These are phyloP conservation scores for Lasiommata megera DNA, from an alignment of 2,888 invertebrate species.

Conservation along the genomic window DNA sequence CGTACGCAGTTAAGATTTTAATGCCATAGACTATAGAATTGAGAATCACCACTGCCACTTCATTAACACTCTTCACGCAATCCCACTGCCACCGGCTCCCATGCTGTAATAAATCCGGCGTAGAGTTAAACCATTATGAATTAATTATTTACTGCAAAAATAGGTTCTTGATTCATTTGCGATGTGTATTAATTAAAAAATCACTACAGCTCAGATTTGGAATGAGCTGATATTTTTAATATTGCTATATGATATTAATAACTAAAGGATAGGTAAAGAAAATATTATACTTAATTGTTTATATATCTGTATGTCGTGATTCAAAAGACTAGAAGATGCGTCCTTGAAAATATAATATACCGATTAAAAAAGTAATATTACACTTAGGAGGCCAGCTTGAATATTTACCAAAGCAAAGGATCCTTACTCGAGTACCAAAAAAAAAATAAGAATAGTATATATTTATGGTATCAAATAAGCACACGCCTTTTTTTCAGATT, in stretches of 20 bases:
- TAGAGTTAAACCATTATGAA: no score
- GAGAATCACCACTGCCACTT: no score
- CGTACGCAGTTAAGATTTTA: no score
- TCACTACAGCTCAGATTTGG: no score
- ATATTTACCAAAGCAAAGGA: not conserved
- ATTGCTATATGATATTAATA: not conserved
- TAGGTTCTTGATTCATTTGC: no score
- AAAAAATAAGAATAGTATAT: conserved; percentile 29
- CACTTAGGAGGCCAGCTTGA: not conserved
- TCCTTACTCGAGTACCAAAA: conserved; percentile 17
- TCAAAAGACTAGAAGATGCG: not conserved
- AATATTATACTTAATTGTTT: not conserved
- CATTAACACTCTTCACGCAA: no score
- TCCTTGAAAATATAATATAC: not conserved
- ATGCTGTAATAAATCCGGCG: no score
- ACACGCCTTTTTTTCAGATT: conserved; percentile 50
- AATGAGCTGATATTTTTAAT: not conserved
- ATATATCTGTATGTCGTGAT: not conserved
- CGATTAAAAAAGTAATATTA: not conserved
- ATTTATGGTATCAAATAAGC: conserved; percentile 70
- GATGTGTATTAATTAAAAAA: no score
- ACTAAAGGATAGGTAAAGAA: not conserved
- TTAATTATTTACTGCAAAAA: no score
- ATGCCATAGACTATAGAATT: no score
- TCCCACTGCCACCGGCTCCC: no score